Evolutionary conservation across 2,113 vertebrate species (phyloP), one percentile per base, ranked within the genome.

Genomic region (Thunnus thynnus): DNA sequence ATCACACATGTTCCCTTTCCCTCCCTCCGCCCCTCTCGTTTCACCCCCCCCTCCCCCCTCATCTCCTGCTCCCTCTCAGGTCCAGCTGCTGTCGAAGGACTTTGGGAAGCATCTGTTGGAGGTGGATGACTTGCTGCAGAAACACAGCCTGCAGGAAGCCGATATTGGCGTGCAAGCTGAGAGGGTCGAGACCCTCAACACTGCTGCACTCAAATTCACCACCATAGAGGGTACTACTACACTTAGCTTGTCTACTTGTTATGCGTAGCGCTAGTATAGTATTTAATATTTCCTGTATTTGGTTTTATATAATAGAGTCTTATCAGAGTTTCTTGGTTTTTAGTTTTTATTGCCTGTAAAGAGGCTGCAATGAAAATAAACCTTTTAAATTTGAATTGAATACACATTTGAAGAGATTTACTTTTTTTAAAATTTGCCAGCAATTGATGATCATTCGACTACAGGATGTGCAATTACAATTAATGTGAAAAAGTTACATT

Each of bases 41-140:
- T 30, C 27, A 7, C 18, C 8, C 32, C 54, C 10, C 48, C 10
- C 12, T 7, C 2, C 50, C 13, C 5, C 4, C 41, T 1, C 6
- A 0, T 52, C n/a, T 9, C 12, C 57, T 36, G 8, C 6, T 64
- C 60, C 22, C 20, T 20, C 48, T 27, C 80, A 98, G 97, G 91
- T 94, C 47, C 96, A 96, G 86, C 93, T 98, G 90, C 91, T 97
- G 18, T 99, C 97, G 0, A 97, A 96, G 87, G 98, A 99, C 44
- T 90, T 96, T 41, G 98, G 97, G 52, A 99, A 99, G 76, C 98
- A 99, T 50, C 96, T 99, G 7, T 93, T 98, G 83, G 97, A 99
- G 90, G 97, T 98, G 0, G 98, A 97, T 1, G 98, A 99, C 84
- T 91, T 99, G 10, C 91, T 99, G 80, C 98, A 99, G 95, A 98